A percentile compares a stretch with the other conserved stretches of the same genome.
Evolutionary conservation across 2,113 vertebrate species (phyloP).

Genomic region (Mungos mungo): DNA sequence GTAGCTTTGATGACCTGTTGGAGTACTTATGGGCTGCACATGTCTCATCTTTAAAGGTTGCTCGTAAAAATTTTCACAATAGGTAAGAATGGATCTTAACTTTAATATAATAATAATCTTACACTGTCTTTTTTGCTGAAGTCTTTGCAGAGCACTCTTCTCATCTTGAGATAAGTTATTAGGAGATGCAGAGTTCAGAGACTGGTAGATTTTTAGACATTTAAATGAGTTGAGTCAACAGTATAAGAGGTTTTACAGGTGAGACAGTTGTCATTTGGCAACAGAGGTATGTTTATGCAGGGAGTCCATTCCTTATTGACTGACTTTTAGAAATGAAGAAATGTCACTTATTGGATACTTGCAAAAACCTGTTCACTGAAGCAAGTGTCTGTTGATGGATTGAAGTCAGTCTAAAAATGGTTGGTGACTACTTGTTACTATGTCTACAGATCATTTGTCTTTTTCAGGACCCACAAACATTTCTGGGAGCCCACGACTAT

Average conservation of each 20-base stretch:
- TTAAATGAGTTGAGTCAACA: background rate
- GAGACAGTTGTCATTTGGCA: background rate
- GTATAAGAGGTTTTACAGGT: background rate
- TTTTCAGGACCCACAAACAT: background rate
- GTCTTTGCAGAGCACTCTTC: background rate
- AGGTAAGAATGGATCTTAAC: conserved; percentile 62
- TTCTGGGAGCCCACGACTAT: too few relatives aligned
- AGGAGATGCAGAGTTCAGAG: background rate
- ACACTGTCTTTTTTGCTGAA: background rate
- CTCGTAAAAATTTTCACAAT: conserved; percentile 66
- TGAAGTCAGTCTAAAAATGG: background rate
- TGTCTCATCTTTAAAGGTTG: conserved; percentile 16
- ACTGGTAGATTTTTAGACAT: background rate
- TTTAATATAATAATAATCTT: background rate
- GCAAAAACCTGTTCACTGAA: background rate
- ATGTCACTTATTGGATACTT: background rate
- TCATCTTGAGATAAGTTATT: background rate
- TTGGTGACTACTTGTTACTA: background rate
- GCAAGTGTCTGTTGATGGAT: background rate
- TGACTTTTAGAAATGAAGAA: background rate
- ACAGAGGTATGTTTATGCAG: background rate
- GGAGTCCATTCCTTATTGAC: background rate
- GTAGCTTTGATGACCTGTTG: conserved; percentile 74
- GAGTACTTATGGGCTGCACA: conserved; percentile 76
- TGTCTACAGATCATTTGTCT: background rate